These are phyloP conservation scores for Phrixothrix hirtus DNA, from an alignment of 2,888 invertebrate species.

Conservation along the genomic window DNA sequence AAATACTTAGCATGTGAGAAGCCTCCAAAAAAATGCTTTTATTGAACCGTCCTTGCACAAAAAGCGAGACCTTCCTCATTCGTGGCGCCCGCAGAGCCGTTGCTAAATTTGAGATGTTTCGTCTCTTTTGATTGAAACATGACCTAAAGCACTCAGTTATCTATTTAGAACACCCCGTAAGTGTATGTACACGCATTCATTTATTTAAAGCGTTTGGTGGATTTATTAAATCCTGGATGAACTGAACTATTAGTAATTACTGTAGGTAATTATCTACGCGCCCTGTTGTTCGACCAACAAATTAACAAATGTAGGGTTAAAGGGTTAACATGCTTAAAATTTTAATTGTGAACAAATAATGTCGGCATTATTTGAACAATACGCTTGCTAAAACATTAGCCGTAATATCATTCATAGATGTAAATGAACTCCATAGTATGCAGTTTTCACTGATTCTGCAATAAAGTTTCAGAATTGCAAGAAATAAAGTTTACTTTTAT, in stretches of 20 bases:
- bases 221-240: conserved; percentile 9
- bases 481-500: conserved; percentile 38
- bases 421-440: conserved; percentile 43
- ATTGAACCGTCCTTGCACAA: no score
- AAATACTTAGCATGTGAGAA: no score
- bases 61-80: no score
- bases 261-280: conserved; percentile 35
- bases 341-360: conserved; percentile 59
- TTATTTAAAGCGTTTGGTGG: conserved; percentile 7
- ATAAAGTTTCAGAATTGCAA: conserved; percentile 45
- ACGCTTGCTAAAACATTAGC: conserved; percentile 45
- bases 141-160: no score
- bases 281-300: conserved; percentile 46
- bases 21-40: no score
- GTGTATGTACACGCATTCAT: no score
- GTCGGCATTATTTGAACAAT: conserved; percentile 44
- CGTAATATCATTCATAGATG: conserved; percentile 30
- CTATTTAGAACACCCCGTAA: no score
- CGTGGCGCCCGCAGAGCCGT: no score
- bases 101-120: no score
- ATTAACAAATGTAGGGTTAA: conserved; percentile 51
- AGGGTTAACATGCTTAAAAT: conserved; percentile 58
- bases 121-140: no score
- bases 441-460: conserved; percentile 48
- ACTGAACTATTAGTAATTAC: conserved; percentile 40